phyloP scores from a whole-genome alignment of 1,140 invertebrate genomes.

The Mamestra configurata region DNA sequence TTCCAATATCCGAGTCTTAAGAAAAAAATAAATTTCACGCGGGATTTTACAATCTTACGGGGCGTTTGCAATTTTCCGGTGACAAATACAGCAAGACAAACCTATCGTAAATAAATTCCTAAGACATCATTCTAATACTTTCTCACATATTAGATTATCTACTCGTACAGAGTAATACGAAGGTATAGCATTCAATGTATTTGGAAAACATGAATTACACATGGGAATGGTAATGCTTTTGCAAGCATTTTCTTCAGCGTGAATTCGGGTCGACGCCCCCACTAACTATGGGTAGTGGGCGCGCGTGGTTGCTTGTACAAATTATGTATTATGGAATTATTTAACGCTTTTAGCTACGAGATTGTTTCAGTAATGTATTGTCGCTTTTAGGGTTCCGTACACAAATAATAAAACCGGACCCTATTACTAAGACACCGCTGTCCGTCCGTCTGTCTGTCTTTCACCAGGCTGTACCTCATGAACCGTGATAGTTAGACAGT shows the following conservation, averaged over 20 bases:
- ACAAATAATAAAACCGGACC: too few relatives aligned
- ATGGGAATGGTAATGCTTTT: conserved; percentile 46
- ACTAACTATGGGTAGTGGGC: neutral
- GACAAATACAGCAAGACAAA: neutral
- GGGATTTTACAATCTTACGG: too few relatives aligned
- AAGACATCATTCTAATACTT: neutral
- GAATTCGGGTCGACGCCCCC: conserved; percentile 28
- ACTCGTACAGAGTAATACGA: neutral
- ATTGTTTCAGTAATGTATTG: neutral
- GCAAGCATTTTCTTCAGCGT: conserved; percentile 31
- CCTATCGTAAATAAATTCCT: neutral
- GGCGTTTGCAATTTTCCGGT: too few relatives aligned
- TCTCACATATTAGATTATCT: conserved; percentile 23
- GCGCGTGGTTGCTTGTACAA: neutral
- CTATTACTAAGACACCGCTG: too few relatives aligned
- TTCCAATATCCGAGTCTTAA: too few relatives aligned
- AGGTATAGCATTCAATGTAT: conserved; percentile 26
- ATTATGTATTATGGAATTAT: conserved; percentile 27
- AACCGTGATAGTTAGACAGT: too few relatives aligned
- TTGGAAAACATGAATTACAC: conserved; percentile 46
- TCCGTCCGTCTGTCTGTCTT: too few relatives aligned
- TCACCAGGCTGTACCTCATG: too few relatives aligned
- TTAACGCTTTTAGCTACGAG: neutral
- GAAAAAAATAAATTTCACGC: too few relatives aligned
- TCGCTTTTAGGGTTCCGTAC: neutral